Conservation (phyloP, 1,140 invertebrate species). For the Vanessa atalanta region DNA sequence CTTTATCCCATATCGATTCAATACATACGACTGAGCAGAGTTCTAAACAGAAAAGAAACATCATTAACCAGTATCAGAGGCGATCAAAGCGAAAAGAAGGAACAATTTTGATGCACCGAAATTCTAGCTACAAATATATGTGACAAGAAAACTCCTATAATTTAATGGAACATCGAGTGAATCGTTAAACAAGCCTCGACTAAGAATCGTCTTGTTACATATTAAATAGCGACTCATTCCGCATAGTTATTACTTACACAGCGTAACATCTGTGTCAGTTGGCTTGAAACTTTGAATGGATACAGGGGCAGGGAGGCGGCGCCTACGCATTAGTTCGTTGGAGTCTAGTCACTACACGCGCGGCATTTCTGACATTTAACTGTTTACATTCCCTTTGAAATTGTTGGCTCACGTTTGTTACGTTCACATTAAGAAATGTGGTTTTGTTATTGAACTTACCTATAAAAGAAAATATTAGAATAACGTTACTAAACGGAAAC, state of each 20-base stretch:
- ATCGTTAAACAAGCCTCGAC: conserved; percentile 1
- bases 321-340: conserved; percentile 19
- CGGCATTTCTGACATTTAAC: background rate
- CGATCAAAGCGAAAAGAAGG: too few relatives aligned
- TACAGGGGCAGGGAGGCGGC: conserved; percentile 7
- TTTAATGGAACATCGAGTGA: background rate
- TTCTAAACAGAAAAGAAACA: too few relatives aligned
- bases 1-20: too few relatives aligned
- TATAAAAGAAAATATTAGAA: too few relatives aligned
- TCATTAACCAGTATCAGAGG: too few relatives aligned
- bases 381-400: conserved; percentile 5
- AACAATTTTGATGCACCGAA: too few relatives aligned
- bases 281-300: conserved; percentile 24
- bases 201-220: background rate
- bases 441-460: background rate
- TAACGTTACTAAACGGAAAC: too few relatives aligned
- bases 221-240: conserved; percentile 9
- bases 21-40: too few relatives aligned
- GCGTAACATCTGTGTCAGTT: conserved; percentile 25
- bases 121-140: too few relatives aligned
- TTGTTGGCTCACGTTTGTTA: background rate
- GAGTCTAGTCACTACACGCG: background rate
- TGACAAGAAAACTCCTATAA: too few relatives aligned
- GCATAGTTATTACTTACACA: background rate
- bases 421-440: background rate